Evolutionary conservation across 2,888 invertebrate species (phyloP), one percentile per base, ranked within the genome.

Genomic region (Trissonchulus latispiculum): DNA sequence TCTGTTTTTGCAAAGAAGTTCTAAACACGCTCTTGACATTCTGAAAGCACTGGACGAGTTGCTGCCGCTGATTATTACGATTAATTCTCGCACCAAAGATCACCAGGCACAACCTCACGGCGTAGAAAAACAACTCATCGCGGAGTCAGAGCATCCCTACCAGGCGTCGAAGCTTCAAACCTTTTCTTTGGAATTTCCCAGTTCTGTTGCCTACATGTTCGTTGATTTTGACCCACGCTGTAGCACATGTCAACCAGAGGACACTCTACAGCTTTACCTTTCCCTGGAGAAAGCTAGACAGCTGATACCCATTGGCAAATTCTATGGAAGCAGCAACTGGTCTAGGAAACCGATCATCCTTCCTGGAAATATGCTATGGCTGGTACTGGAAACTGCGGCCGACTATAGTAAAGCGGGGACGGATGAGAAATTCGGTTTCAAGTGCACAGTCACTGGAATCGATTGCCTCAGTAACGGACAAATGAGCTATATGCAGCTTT

Each of bases 61-160:
- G 3, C 76, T 81, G 15, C 79, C 79, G 18, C 74, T 79, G 75
- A 76, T 80, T 0, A 76, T 78, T 8, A 77, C 75, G 70, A 61
- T 77, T 61, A 78, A 78, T 73, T 3, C 64, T 64, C 64, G 28
- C 33, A 15, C 8, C 28, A 64, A 64, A 64, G 15, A 8, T 18
- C 8, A 64, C 8, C 64, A 3, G 28, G 28, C 31, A 18, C 8
- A 29, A 8, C 8, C 64, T 29, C 29, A 8, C 29, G 8, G 8
- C 8, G 64, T 64, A 64, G 8, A 64, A 18, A 3, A 8, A 15
- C 31, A 33, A 29, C 8, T 64, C 64, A 73, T 79, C 32, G 77
- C 80, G 8, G 96, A 97, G 85, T 95, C 95, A 83, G 94, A 95
- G 61, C 97, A 97, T 86, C 97, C 97, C 0, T 97, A 97, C 84